Percentiles rank a stretch among this genome's conserved stretches.
Evolutionary conservation across 2,797 vertebrate genomes (phyloP).

Genomic region (Microctenopoma steveboyesi): DNA sequence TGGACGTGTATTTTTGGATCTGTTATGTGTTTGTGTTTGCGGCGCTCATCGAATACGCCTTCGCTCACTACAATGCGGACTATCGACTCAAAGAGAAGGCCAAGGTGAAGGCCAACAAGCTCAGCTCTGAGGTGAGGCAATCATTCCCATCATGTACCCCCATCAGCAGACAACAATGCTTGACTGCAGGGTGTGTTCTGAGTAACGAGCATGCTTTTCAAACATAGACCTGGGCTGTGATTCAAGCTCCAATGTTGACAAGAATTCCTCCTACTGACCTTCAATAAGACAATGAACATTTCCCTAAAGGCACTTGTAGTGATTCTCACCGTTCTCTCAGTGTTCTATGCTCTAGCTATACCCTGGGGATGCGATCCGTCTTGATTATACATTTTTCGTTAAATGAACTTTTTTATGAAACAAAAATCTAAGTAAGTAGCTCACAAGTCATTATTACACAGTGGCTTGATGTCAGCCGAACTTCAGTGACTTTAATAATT

Average conservation of each 20-base stretch:
- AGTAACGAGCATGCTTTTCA: constrained; percentile 53
- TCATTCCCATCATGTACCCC: constrained; percentile 18
- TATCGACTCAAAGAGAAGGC: constrained; percentile 95
- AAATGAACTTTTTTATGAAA: neutral
- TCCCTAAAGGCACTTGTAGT: constrained; percentile 23
- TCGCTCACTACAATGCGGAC: constrained; percentile 98
- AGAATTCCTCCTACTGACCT: constrained; percentile 56
- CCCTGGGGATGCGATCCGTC: constrained; percentile 4
- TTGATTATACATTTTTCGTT: neutral
- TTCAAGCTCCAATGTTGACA: constrained; percentile 36
- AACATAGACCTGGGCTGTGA: constrained; percentile 9
- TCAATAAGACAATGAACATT: constrained; percentile 35
- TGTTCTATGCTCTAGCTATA: constrained; percentile 16
- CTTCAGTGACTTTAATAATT: neutral
- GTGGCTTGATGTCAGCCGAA: neutral
- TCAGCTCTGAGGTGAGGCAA: constrained; percentile 86
- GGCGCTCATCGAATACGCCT: constrained; percentile 96
- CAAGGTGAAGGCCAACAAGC: constrained; percentile 89
- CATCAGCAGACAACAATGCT: constrained; percentile 28
- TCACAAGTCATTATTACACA: neutral
- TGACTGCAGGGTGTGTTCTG: constrained; percentile 13
- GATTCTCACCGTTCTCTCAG: constrained; percentile 33
- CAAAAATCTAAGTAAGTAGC: too few relatives aligned
- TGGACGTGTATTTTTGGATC: constrained; percentile 99
- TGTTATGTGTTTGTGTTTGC: constrained; percentile 98